Evolutionary conservation across 2,797 vertebrate species (phyloP).

Genomic region (Urosaurus nigricauda): DNA sequence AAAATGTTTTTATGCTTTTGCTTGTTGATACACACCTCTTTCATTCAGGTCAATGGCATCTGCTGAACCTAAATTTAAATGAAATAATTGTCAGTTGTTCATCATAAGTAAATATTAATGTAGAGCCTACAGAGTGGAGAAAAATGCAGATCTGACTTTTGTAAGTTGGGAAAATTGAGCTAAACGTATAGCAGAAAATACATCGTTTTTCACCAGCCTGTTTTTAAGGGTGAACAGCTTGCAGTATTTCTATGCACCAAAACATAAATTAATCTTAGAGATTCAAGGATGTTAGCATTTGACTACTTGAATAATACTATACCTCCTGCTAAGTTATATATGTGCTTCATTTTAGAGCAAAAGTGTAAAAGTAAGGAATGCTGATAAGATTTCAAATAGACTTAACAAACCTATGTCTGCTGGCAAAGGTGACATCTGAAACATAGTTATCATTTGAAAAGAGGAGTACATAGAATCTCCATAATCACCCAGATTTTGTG

Average conservation of each 20-base stretch:
- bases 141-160: slow-evolving; percentile 55
- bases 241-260: not conserved
- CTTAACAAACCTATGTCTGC: not conserved
- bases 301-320: not conserved
- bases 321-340: not conserved
- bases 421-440: not conserved
- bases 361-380: not conserved
- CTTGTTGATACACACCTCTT: not conserved
- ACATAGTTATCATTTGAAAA: not conserved
- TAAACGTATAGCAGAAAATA: slow-evolving; percentile 39
- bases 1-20: slow-evolving; percentile 9
- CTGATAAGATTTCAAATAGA: not conserved
- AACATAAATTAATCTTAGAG: not conserved
- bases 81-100: not conserved
- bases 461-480: not conserved
- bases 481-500: not conserved
- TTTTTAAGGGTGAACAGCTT: not conserved
- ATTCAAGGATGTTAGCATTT: slow-evolving; percentile 14
- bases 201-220: slow-evolving; percentile 40
- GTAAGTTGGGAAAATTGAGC: slow-evolving; percentile 40
- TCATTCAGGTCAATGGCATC: not conserved
- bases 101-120: slow-evolving; percentile 79
- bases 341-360: not conserved
- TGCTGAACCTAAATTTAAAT: slow-evolving; percentile 25
- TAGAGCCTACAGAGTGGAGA: slow-evolving; percentile 77